Percentiles rank a stretch among this genome's conserved stretches.
Conservation (phyloP, 2,888 invertebrate genomes). For the Microplitis manilae region DNA sequence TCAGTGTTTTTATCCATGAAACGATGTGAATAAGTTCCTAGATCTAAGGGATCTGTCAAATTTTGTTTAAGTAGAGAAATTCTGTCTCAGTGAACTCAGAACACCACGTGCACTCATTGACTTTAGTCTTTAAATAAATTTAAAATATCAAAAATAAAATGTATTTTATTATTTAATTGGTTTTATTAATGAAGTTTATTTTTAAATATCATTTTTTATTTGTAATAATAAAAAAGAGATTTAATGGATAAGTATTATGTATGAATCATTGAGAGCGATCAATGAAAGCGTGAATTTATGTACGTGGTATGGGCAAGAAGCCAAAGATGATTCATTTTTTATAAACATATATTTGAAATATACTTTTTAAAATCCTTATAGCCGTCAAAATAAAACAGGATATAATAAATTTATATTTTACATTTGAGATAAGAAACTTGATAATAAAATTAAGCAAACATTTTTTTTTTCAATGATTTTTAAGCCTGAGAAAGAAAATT, state of each 20-base stretch:
- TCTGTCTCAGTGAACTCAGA: background rate
- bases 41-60: constrained; percentile 21
- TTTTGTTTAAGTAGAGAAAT: background rate
- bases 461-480: background rate
- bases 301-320: background rate
- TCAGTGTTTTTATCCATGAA: constrained; percentile 12
- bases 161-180: no score
- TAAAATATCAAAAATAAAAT: no score
- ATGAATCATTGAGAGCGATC: constrained; percentile 26
- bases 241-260: background rate
- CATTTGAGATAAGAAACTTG: background rate
- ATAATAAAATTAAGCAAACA: background rate
- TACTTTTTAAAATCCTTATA: background rate
- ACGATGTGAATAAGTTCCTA: constrained; percentile 56
- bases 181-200: constrained; percentile 2
- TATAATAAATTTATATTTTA: background rate
- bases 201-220: background rate
- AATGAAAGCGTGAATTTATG: constrained; percentile 17
- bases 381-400: background rate
- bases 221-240: background rate
- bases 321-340: constrained; percentile 29
- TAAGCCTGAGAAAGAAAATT: background rate
- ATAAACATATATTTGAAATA: background rate
- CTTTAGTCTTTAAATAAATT: no score
- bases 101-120: background rate